Conservation (phyloP, 2,888 invertebrate species). For the Disparrhopalites patrizii region DNA sequence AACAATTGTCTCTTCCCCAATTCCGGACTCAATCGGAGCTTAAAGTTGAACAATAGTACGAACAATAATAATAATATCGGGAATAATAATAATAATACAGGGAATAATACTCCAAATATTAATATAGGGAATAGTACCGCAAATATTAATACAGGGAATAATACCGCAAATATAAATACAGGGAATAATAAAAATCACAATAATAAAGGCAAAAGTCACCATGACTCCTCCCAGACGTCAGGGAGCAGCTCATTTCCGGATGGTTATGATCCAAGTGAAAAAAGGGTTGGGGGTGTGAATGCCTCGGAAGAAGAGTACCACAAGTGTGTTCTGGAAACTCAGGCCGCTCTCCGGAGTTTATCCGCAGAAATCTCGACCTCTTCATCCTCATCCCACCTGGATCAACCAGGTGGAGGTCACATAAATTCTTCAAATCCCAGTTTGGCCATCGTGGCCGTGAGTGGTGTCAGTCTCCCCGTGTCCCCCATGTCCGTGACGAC, state of each 20-base stretch:
- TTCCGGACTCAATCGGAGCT: conserved; percentile 5
- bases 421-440: no score
- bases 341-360: conserved; percentile 40
- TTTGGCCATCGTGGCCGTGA: not conserved
- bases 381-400: no score
- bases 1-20: conserved; percentile 21
- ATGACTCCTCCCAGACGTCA: not conserved
- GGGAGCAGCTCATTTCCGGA: no score
- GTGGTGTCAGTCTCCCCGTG: not conserved
- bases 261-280: not conserved
- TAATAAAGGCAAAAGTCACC: not conserved
- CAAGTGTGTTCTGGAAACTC: conserved; percentile 46
- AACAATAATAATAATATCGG: no score
- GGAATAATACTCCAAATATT: no score
- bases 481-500: not conserved
- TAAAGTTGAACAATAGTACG: conserved; percentile 2
- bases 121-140: not conserved
- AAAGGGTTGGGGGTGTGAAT: no score
- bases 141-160: not conserved
- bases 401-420: no score
- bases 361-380: conserved; percentile 42
- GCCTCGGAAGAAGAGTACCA: conserved; percentile 38
- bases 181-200: not conserved
- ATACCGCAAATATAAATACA: not conserved
- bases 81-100: not conserved